Evolutionary conservation across 1,140 invertebrate genomes (phyloP).

Genomic region (Ceratina australensis): DNA sequence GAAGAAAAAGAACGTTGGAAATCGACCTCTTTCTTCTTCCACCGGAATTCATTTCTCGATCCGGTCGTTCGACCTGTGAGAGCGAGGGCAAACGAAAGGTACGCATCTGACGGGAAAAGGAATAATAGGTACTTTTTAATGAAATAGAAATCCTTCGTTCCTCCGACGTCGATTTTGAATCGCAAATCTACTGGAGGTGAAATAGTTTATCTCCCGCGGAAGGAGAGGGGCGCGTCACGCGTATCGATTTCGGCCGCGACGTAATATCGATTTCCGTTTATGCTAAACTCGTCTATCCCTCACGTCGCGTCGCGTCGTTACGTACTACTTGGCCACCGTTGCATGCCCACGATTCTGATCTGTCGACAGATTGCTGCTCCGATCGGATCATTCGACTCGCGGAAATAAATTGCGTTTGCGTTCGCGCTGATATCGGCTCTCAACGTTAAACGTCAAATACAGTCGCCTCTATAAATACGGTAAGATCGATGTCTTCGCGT

Average conservation of each 20-base stretch:
- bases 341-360: conserved; percentile 20
- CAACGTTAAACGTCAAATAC: not conserved
- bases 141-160: not conserved
- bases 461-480: not conserved
- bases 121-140: not conserved
- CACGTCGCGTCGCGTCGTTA: not conserved
- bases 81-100: no score
- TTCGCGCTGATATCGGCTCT: conserved; percentile 9
- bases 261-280: conserved; percentile 37
- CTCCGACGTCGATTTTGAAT: not conserved
- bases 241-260: no score
- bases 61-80: not conserved
- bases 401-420: conserved; percentile 14
- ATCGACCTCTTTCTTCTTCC: conserved; percentile 1
- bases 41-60: conserved; percentile 6
- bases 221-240: not conserved
- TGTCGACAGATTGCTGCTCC: conserved; percentile 8
- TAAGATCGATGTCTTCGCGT: conserved; percentile 17
- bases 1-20: not conserved
- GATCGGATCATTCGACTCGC: not conserved
- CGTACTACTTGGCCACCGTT: not conserved
- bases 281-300: conserved; percentile 1
- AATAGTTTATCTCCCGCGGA: not conserved
- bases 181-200: not conserved
- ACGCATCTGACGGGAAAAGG: not conserved